Conservation (phyloP, 2,888 invertebrate genomes). For the Yponomeuta cagnagella region DNA sequence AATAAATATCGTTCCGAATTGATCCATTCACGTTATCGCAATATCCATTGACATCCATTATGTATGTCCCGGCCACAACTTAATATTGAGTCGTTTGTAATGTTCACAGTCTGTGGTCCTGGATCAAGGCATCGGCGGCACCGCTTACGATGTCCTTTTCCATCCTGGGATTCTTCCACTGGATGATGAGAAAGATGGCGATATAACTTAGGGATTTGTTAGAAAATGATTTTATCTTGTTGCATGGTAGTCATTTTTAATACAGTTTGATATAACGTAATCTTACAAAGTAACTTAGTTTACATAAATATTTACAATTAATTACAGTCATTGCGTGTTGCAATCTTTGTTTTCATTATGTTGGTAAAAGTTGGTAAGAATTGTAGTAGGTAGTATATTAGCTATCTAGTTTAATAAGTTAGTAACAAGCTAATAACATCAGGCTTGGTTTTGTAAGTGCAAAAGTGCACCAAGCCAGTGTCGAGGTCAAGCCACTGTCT, state of each 20-base stretch:
- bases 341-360: conserved; percentile 5
- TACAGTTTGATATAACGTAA: conserved; percentile 16
- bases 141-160: conserved; percentile 89
- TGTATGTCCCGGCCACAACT: too few species aligned
- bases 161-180: conserved; percentile 85
- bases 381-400: not conserved
- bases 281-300: conserved; percentile 16
- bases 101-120: conserved; percentile 80
- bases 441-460: not conserved
- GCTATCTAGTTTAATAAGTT: conserved; percentile 8
- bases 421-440: not conserved
- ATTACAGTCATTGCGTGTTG: not conserved
- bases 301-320: conserved; percentile 21
- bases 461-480: not conserved
- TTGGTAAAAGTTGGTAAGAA: not conserved
- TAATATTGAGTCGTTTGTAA: not conserved
- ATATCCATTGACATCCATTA: too few species aligned
- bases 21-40: too few species aligned
- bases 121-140: conserved; percentile 84
- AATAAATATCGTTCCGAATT: too few species aligned
- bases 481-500: not conserved
- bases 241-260: conserved; percentile 1
- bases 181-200: conserved; percentile 84
- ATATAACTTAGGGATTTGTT: conserved; percentile 29
- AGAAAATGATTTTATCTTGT: not conserved